Evolutionary conservation across 2,797 vertebrate genomes (phyloP).

Genomic region (Mormyrops boulengeri): DNA sequence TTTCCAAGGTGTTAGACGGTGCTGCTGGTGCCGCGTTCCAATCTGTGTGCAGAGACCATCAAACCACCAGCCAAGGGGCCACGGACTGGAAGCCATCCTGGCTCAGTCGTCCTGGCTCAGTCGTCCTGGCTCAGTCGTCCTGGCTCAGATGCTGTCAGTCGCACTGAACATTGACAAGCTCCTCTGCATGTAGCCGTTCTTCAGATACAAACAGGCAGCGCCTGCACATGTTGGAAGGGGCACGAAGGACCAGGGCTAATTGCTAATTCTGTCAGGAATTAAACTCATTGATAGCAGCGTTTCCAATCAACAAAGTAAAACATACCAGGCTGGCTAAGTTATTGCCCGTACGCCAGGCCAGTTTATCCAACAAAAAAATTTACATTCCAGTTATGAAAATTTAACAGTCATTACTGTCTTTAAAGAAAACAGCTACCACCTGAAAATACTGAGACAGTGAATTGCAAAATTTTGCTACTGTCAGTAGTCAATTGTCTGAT

Average conservation of each 20-base stretch:
- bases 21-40: neutral
- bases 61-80: neutral
- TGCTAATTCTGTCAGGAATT: neutral
- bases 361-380: neutral
- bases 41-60: neutral
- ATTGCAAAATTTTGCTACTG: neutral
- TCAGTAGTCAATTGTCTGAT: neutral
- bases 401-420: neutral
- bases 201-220: neutral
- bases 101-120: neutral
- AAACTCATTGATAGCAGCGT: neutral
- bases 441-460: neutral
- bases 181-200: neutral
- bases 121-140: too few relatives aligned
- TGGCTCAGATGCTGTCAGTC: neutral
- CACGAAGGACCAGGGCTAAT: neutral
- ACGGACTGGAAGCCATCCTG: neutral
- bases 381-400: neutral
- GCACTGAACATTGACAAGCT: neutral
- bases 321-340: neutral
- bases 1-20: neutral
- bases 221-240: neutral
- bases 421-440: neutral
- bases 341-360: neutral
- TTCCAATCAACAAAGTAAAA: neutral